Conservation (phyloP, 2,797 vertebrate genomes). For the Anguilla marmorata region DNA sequence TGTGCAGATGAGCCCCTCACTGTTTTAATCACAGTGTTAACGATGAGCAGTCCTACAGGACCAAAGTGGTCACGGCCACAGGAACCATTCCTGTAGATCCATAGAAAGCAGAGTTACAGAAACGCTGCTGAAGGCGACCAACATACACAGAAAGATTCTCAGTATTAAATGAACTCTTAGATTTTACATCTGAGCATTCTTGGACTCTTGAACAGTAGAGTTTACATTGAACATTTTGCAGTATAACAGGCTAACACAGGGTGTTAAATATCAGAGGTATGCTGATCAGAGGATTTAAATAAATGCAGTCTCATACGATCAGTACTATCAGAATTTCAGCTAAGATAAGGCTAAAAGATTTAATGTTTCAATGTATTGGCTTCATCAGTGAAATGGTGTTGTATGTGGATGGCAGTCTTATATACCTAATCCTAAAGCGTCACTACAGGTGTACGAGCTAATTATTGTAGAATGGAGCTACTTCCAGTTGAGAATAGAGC, state of each 20-base stretch:
- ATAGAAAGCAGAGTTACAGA: neutral
- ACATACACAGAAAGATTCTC: neutral
- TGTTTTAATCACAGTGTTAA: conserved; percentile 29
- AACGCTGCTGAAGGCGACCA: neutral
- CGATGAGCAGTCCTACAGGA: neutral
- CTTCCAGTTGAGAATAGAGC: neutral
- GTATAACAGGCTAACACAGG: neutral
- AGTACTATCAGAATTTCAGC: neutral
- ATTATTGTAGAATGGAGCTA: neutral
- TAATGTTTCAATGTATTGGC: too few relatives aligned
- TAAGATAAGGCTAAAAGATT: neutral
- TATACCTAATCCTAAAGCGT: too few relatives aligned
- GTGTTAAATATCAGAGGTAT: neutral
- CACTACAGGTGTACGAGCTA: neutral
- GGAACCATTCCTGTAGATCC: neutral
- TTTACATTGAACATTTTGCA: neutral
- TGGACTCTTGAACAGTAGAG: neutral
- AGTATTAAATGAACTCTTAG: neutral
- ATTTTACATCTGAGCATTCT: neutral
- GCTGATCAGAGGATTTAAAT: neutral
- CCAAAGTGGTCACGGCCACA: neutral
- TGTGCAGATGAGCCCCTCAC: neutral
- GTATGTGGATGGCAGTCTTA: too few relatives aligned
- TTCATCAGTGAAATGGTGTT: too few relatives aligned
- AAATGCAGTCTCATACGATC: neutral